Base-by-base conservation (phyloP, 2,113 vertebrate genomes). In the Platanista minor region DNA sequence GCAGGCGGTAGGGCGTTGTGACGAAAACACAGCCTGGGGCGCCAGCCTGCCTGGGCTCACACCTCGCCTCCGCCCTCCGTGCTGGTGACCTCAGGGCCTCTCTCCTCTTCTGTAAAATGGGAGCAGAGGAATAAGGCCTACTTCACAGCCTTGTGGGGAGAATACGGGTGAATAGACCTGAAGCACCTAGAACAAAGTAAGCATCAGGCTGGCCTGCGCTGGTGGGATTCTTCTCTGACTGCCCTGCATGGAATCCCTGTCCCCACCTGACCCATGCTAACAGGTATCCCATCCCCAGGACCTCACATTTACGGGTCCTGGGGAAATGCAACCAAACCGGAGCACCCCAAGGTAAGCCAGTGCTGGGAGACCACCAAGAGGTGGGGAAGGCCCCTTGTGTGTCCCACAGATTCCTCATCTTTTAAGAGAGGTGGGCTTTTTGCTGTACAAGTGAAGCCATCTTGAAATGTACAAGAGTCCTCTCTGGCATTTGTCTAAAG, bases 161-260 rank as follows among this genome's bases (percentile, higher is more conserved):
- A 66, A 64, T 64, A 39, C 3, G 11, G 77, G 6, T 67, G 49
- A 31, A 54, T 5, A 23, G 9, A 36, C 14, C 1, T 6, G 29
- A 49, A 66, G 36, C 31, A 12, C 31, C 33, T 27, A 5, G 17
- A 59, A 39, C 15, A 20, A 1, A 54, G 46, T 57, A 54, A 20
- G 23, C 14, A 0, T 46, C 6, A 0, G 0, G 8, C 5, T 8
- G 20, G 23, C 39, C 78, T 27, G n/a, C 0, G 2, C 8, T 10
- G 14, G 8, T 1, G 3, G 13, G 52, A 2, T 5, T 57, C 62
- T 21, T 21, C n/a, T 14, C 57, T 46, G 31, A 91, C 74, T 43
- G 9, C 10, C 62, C n/a, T 39, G 31, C 18, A 0, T 4, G 27
- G 33, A 9, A 17, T 7, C 18, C 64, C 25, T 2, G 3, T 21